A percentile compares a stretch with the other conserved stretches of the same genome.
These are phyloP conservation scores for Scaptomyza cyrtandrae DNA, from an alignment of 2,888 invertebrate species.

Conservation along the genomic window DNA sequence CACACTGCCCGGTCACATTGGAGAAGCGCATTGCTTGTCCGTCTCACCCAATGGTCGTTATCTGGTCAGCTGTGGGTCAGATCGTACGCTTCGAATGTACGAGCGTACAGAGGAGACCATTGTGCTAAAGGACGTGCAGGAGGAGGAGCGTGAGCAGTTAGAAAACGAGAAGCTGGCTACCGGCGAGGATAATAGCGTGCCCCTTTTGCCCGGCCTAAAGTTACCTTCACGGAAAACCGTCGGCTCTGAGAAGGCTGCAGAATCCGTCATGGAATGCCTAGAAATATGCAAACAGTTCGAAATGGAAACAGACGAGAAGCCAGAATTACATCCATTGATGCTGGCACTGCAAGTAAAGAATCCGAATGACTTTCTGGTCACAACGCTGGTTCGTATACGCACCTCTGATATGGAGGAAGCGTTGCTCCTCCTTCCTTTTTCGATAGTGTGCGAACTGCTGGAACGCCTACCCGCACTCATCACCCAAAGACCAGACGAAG, in stretches of 20 bases:
- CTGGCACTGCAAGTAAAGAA: conserved; percentile 90
- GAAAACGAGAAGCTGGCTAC: conserved; percentile 89
- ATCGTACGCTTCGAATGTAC: conserved; percentile 94
- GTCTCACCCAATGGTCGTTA: conserved; percentile 93
- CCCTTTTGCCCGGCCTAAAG: conserved; percentile 90
- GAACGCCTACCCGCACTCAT: conserved; percentile 89
- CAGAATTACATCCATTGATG: conserved; percentile 91
- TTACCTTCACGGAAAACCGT: conserved; percentile 92
- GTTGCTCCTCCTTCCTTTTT: conserved; percentile 93
- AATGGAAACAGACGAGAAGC: conserved; percentile 79
- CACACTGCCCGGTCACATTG: conserved; percentile 92
- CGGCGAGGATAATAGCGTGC: conserved; percentile 89
- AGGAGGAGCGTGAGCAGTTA: conserved; percentile 92
- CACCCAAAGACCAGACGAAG: conserved; percentile 87
- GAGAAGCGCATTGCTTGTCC: conserved; percentile 90
- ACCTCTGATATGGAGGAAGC: conserved; percentile 97
- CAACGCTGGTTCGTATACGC: conserved; percentile 91
- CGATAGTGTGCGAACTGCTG: conserved; percentile 91
- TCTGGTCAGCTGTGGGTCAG: conserved; percentile 92
- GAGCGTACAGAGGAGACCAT: conserved; percentile 94
- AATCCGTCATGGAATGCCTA: conserved; percentile 95
- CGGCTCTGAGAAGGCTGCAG: conserved; percentile 87
- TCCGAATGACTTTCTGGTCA: conserved; percentile 92
- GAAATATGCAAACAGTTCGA: conserved; percentile 89
- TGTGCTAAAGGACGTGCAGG: conserved; percentile 96